These are phyloP conservation scores for Pemphigus obesinymphae DNA, from an alignment of 1,140 invertebrate genomes.

Conservation along the genomic window DNA sequence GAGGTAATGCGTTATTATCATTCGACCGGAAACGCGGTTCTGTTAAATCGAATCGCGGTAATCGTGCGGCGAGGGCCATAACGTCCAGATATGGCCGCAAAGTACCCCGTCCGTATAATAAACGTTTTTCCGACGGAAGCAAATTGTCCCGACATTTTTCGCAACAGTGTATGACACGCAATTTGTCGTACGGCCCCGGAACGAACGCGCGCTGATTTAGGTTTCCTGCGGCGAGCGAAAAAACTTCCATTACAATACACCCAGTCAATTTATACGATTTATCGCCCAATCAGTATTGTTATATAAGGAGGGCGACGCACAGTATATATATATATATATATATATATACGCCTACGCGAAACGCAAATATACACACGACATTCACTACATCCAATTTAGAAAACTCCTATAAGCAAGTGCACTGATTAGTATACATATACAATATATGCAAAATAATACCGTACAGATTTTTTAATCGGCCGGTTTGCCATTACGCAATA, in stretches of 20 bases:
- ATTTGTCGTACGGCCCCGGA: conserved; percentile 16
- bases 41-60: background rate
- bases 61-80: background rate
- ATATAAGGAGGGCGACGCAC: background rate
- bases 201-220: background rate
- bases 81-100: background rate
- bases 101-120: conserved; percentile 21
- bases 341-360: background rate
- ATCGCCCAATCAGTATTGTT: conserved; percentile 10
- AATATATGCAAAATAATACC: background rate
- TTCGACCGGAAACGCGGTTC: background rate
- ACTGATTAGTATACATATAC: too few relatives aligned
- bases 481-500: too few relatives aligned
- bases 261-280: conserved; percentile 22
- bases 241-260: background rate
- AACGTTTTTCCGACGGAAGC: background rate
- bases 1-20: too few relatives aligned
- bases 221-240: background rate
- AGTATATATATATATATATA: too few relatives aligned
- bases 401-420: too few relatives aligned
- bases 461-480: background rate
- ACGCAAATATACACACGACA: background rate
- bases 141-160: background rate
- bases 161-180: conserved; percentile 17
- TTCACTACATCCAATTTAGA: background rate